phyloP scores from a whole-genome alignment of 2,113 vertebrate species.

The Marmota monax region DNA sequence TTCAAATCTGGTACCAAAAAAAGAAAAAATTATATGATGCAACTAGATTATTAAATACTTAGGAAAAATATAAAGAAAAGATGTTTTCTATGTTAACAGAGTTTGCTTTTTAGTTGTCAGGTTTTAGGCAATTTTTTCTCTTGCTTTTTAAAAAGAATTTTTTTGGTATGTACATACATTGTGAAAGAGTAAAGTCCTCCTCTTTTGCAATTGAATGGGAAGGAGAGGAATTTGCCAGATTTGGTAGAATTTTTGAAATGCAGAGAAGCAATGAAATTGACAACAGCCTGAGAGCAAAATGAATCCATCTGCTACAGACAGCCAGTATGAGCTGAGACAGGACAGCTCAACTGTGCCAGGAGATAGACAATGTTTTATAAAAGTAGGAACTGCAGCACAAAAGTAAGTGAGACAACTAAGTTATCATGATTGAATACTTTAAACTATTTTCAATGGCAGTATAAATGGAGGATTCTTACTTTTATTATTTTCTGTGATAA shows the following conservation, averaged over 20 bases:
- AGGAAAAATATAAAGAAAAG: neutral
- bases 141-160: neutral
- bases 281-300: neutral
- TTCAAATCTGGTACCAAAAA: too few species aligned
- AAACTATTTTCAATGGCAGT: slow-evolving; percentile 36
- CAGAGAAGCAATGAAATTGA: neutral
- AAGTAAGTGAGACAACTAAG: neutral
- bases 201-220: neutral
- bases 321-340: neutral
- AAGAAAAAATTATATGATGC: neutral
- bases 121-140: neutral
- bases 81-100: neutral
- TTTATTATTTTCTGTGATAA: slow-evolving; percentile 55
- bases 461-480: neutral
- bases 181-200: neutral
- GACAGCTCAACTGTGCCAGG: neutral
- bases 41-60: slow-evolving; percentile 34
- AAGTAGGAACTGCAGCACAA: neutral
- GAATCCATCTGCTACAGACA: neutral
- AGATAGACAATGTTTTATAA: slow-evolving; percentile 24
- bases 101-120: slow-evolving; percentile 15
- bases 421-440: neutral
- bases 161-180: neutral
- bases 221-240: neutral
- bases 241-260: slow-evolving; percentile 50